Conservation (phyloP, 2,888 invertebrate genomes). For the Drosophila parthenogenetica region DNA sequence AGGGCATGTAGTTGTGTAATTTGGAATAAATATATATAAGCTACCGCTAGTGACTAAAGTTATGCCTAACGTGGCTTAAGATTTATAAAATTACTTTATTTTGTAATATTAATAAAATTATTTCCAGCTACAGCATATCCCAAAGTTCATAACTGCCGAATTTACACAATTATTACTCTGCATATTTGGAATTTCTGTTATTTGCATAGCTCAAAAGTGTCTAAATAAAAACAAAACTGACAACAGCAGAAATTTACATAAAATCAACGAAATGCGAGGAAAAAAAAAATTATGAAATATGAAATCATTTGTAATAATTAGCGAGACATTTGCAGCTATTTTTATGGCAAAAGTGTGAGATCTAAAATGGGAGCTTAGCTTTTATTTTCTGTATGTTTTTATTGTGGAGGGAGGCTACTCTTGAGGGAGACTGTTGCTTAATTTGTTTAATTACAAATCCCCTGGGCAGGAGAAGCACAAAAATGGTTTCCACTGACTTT, state of each 20-base stretch:
- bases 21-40: not conserved
- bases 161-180: not conserved
- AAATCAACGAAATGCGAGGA: constrained; percentile 36
- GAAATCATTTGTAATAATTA: constrained; percentile 78
- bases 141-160: not conserved
- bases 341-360: constrained; percentile 42
- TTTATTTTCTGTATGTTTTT: not conserved
- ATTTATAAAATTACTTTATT: too few relatives aligned
- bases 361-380: constrained; percentile 1
- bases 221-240: constrained; percentile 54
- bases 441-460: constrained; percentile 78
- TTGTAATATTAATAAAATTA: too few relatives aligned
- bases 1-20: not conserved
- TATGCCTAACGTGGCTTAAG: too few relatives aligned
- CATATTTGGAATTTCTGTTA: constrained; percentile 54
- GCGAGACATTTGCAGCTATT: constrained; percentile 65
- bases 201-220: constrained; percentile 50
- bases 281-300: constrained; percentile 48
- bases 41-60: too few relatives aligned
- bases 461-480: constrained; percentile 30
- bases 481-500: constrained; percentile 53
- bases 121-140: constrained; percentile 1
- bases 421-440: constrained; percentile 37
- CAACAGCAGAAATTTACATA: constrained; percentile 59
- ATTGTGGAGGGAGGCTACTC: not conserved